Evolutionary conservation across 2,888 invertebrate species (phyloP).

Genomic region (Chirona hameri): DNA sequence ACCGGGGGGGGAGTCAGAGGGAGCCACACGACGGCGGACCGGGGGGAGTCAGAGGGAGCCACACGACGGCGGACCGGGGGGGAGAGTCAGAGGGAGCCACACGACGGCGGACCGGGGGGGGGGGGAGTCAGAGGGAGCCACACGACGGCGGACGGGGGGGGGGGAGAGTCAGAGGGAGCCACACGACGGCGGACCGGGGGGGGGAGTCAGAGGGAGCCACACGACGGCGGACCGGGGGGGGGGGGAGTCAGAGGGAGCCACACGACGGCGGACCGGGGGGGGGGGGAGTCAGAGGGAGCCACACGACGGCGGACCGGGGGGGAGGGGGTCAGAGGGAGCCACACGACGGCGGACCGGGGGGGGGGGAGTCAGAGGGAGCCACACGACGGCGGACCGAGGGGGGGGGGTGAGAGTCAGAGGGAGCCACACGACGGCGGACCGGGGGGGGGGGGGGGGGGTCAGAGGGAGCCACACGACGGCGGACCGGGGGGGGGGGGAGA

Average conservation of each 20-base stretch:
- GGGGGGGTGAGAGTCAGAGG: too few species aligned
- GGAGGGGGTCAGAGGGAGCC: neutral
- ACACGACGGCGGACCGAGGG: too few species aligned
- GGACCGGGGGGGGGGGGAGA: neutral
- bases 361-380: too few species aligned
- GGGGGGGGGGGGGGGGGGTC: neutral
- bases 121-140: too few species aligned
- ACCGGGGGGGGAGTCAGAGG: neutral
- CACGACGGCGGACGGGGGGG: slow-evolving; percentile 41
- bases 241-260: too few species aligned
- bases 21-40: too few species aligned
- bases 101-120: slow-evolving; percentile 41
- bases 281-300: too few species aligned
- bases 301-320: slow-evolving; percentile 41
- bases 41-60: too few species aligned
- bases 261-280: too few species aligned
- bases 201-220: too few species aligned
- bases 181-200: too few species aligned
- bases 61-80: slow-evolving; percentile 43
- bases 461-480: slow-evolving; percentile 41
- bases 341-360: neutral
- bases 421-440: slow-evolving; percentile 41
- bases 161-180: too few species aligned
- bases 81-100: neutral
- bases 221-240: slow-evolving; percentile 41